Evolutionary conservation across 2,888 invertebrate genomes (phyloP).

Genomic region (Hermaeophaga mercurialis): DNA sequence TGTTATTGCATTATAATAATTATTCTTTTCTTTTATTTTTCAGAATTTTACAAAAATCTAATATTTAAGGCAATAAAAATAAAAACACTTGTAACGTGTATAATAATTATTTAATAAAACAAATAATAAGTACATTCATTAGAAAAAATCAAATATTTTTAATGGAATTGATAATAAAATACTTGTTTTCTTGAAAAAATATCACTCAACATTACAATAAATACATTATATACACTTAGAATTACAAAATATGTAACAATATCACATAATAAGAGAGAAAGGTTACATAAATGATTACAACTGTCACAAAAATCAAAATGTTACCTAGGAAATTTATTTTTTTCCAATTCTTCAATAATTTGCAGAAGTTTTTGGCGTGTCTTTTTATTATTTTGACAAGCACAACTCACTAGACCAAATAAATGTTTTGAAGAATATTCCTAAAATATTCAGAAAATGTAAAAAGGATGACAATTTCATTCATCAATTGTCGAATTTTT

Average conservation of each 20-base stretch:
- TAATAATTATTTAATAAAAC: constrained; percentile 1
- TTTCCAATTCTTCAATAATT: constrained; percentile 67
- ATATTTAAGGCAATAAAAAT: too few species aligned
- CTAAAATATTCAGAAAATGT: constrained; percentile 55
- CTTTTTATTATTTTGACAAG: constrained; percentile 87
- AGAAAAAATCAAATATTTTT: constrained; percentile 4
- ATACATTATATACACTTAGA: constrained; percentile 21
- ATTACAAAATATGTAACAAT: constrained; percentile 31
- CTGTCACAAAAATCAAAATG: constrained; percentile 21
- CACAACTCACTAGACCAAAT: constrained; percentile 79
- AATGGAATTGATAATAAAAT: too few species aligned
- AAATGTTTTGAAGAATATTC: constrained; percentile 92
- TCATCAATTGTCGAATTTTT: neutral
- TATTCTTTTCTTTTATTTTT: too few species aligned
- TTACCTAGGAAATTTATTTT: constrained; percentile 41
- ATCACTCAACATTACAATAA: constrained; percentile 24
- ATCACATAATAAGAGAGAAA: constrained; percentile 37
- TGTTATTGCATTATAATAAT: too few species aligned
- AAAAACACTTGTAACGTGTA: too few species aligned
- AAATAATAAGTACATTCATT: neutral
- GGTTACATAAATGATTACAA: constrained; percentile 10
- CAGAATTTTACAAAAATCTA: too few species aligned
- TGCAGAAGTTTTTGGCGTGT: constrained; percentile 78
- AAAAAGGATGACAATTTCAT: neutral
- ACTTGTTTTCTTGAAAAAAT: constrained; percentile 22